These are phyloP conservation scores for Scomber scombrus DNA, from an alignment of 2,113 vertebrate species.

Conservation along the genomic window DNA sequence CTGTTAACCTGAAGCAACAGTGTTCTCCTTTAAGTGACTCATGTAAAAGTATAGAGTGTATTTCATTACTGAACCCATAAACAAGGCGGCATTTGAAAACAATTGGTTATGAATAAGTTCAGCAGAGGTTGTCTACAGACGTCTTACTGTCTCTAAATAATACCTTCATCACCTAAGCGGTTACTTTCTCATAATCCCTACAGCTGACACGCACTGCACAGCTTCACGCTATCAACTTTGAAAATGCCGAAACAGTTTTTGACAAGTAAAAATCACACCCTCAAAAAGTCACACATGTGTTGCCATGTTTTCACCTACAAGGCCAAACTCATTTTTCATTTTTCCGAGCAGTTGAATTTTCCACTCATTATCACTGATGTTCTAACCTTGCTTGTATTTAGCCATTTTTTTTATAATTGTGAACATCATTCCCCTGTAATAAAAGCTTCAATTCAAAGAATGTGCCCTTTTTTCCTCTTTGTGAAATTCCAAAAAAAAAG, in stretches of 20 bases:
- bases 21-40: too few relatives aligned
- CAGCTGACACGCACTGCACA: neutral
- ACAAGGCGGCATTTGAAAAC: too few relatives aligned
- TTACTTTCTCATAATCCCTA: too few relatives aligned
- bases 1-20: too few relatives aligned
- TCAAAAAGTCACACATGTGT: neutral
- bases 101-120: neutral
- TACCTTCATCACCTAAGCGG: too few relatives aligned
- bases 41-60: too few relatives aligned
- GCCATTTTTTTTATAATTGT: neutral
- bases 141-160: neutral
- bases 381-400: constrained; percentile 24
- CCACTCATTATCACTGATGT: neutral
- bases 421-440: neutral
- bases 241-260: neutral
- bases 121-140: neutral
- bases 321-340: neutral
- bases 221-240: neutral
- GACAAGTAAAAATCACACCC: neutral
- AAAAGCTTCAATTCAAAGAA: neutral
- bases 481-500: constrained; percentile 24
- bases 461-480: neutral
- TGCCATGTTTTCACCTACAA: neutral
- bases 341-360: neutral
- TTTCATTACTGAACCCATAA: neutral